A percentile compares a stretch with the other conserved stretches of the same genome.
These are phyloP conservation scores for Pinna nobilis DNA, from an alignment of 1,140 invertebrate genomes.

Conservation along the genomic window DNA sequence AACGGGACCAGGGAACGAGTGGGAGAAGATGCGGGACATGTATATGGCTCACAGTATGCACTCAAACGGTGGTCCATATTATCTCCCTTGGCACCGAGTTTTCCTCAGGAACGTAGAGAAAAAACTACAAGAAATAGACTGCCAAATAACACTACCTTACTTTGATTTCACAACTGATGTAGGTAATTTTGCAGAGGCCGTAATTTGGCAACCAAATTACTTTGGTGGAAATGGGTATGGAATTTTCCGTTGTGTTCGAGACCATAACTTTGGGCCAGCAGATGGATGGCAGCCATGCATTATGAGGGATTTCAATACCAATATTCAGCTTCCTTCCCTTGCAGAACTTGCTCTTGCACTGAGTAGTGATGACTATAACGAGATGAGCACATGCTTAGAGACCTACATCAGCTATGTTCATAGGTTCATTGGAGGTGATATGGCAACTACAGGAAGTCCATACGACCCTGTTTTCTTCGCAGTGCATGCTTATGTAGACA, in stretches of 20 bases:
- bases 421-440: constrained; percentile 69
- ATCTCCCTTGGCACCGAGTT: constrained; percentile 67
- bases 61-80: constrained; percentile 62
- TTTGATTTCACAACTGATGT: constrained; percentile 72
- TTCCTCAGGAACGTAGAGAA: constrained; percentile 67
- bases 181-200: constrained; percentile 61
- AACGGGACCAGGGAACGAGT: constrained; percentile 53
- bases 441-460: constrained; percentile 61
- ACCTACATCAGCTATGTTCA: constrained; percentile 63
- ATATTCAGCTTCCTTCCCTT: constrained; percentile 63
- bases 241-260: constrained; percentile 57
- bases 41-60: constrained; percentile 70
- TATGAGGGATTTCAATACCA: constrained; percentile 61
- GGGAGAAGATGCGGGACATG: constrained; percentile 66
- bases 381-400: constrained; percentile 67
- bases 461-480: constrained; percentile 70
- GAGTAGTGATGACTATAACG: constrained; percentile 62
- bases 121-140: constrained; percentile 67
- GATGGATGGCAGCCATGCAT: constrained; percentile 69
- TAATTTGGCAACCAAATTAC: constrained; percentile 69
- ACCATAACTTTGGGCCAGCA: constrained; percentile 65
- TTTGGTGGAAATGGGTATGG: constrained; percentile 66
- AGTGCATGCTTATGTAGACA: constrained; percentile 68
- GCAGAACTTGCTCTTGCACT: constrained; percentile 64
- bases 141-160: constrained; percentile 67